Conservation (phyloP, 2,888 invertebrate genomes). For the Amaurobius ferox region DNA sequence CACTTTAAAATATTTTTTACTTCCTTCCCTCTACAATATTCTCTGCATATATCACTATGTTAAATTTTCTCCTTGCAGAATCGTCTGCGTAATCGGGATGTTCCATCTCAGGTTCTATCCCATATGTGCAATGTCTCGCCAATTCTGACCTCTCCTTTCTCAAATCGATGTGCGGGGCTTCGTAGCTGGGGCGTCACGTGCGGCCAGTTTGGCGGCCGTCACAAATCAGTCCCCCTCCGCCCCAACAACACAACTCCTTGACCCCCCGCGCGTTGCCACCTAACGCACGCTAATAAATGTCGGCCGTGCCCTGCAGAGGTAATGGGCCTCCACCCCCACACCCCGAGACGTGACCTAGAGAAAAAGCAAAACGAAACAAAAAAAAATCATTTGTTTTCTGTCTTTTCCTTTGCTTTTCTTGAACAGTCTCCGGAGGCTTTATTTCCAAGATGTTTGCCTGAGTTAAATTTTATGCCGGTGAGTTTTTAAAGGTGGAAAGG, state of each 20-base stretch:
- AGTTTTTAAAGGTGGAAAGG: neutral
- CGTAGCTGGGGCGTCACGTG: slow-evolving; percentile 58
- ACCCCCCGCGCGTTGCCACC: slow-evolving; percentile 51
- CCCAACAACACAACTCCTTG: neutral
- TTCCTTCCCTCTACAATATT: no score
- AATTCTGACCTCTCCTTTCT: slow-evolving; percentile 7
- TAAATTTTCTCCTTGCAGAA: no score
- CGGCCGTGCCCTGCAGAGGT: slow-evolving; percentile 61
- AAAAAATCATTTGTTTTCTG: neutral
- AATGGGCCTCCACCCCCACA: slow-evolving; percentile 27
- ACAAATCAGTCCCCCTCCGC: slow-evolving; percentile 64
- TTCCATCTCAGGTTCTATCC: neutral
- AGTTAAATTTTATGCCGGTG: slow-evolving; percentile 12
- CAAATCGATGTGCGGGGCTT: slow-evolving; percentile 30
- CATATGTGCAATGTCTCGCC: slow-evolving; percentile 5
- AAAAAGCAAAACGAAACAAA: neutral
- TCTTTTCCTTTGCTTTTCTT: neutral
- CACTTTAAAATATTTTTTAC: no score
- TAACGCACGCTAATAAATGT: slow-evolving; percentile 72
- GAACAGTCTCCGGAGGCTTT: neutral
- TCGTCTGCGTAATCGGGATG: no score
- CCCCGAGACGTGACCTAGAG: neutral
- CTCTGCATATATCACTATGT: no score
- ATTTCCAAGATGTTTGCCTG: slow-evolving; percentile 5
- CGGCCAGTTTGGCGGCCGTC: slow-evolving; percentile 66